Evolutionary conservation across 2,113 vertebrate species (phyloP), one percentile per base, ranked within the genome.

Genomic region (Amphilophus citrinellus): DNA sequence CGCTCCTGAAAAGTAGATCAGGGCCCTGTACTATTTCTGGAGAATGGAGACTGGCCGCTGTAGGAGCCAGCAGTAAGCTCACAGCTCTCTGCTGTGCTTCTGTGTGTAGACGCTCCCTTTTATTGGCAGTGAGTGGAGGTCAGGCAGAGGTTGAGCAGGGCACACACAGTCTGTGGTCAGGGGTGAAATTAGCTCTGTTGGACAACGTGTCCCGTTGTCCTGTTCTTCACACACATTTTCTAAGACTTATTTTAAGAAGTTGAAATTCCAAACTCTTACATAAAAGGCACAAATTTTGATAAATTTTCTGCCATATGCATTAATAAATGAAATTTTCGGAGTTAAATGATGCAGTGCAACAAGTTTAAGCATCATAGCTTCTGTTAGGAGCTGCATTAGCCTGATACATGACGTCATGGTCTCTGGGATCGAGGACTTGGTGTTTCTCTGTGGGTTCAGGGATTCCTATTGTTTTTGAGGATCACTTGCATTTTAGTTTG

Each of bases 41-140:
- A 73, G 47, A n/a, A n/a, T 30, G 20, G 27, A 56, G 17, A 32
- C 68, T 73, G 68, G 47, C 47, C 47, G 20, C 44, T 53, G 6
- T 30, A 50, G 66, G 44, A 18, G 24, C 30, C 24, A 73, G 24
- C 44, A 53, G 66, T 53, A 44, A 30, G 66, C 66, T 73, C 24
- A 32, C 27, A n/a, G 27, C 27, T 73, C 47, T 56, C 68, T 32
- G 68, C 68, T 73, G 68, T 73, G 68, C 47, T 24, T 32, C 47
- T 73, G 68, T 32, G 17, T 53, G 30, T 13, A 73, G 66, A 27
- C n/a, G 68, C 44, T 53, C 15, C 10, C 47, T 32, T 73, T 5
- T 32, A 73, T 53, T 73, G 44, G 68, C 68, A 73, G 53, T 56
- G 17, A 56, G 47, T 56, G 10, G 68, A 73, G 68, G 68, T 73